These are phyloP conservation scores for Chymomyza caudatula DNA, from an alignment of 2,888 invertebrate species.

Conservation along the genomic window DNA sequence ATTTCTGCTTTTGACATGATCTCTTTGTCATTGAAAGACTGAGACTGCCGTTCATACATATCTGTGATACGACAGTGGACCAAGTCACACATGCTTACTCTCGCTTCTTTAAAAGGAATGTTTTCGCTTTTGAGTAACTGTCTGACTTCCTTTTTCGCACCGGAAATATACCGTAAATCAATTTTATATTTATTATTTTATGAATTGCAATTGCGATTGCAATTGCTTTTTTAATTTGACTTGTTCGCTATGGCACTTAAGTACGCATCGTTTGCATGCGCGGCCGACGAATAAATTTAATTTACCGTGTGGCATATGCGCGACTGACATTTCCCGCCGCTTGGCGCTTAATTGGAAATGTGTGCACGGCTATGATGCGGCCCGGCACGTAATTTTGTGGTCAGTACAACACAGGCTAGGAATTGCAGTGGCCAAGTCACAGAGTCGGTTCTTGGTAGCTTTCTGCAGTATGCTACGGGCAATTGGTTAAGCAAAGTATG, in stretches of 20 bases:
- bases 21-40: conserved; percentile 21
- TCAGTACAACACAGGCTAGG: conserved; percentile 31
- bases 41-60: conserved; percentile 17
- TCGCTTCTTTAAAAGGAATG: conserved; percentile 20
- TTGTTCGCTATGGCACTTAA: conserved; percentile 49
- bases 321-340: conserved; percentile 7
- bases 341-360: conserved; percentile 41
- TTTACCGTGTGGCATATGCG: conserved; percentile 53
- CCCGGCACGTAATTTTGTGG: conserved; percentile 66
- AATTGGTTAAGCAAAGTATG: not conserved
- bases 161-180: conserved; percentile 62
- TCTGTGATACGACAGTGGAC: too few relatives aligned
- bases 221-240: conserved; percentile 38
- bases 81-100: not conserved
- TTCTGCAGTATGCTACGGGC: not conserved
- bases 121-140: conserved; percentile 51
- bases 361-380: conserved; percentile 38
- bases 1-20: conserved; percentile 53
- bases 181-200: conserved; percentile 72
- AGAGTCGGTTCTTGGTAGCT: not conserved
- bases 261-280: conserved; percentile 58
- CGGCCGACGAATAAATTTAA: conserved; percentile 58
- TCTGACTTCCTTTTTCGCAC: conserved; percentile 11
- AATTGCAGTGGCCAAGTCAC: not conserved
- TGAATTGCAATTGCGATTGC: conserved; percentile 55